Evolutionary conservation across 2,797 vertebrate genomes (phyloP).

Genomic region (Gymnopithys bicolor): DNA sequence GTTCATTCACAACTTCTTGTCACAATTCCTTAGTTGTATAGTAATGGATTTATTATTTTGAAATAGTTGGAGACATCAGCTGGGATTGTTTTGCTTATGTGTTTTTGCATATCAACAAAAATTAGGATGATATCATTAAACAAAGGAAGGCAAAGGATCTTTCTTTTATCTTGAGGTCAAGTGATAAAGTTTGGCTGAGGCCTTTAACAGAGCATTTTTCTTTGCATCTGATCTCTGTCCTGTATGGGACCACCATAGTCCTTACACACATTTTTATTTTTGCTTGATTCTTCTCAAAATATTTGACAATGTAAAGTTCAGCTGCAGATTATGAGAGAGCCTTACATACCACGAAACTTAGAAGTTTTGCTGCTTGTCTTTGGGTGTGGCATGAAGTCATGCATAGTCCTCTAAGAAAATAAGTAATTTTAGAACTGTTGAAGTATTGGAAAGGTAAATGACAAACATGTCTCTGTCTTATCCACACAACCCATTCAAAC

Average conservation of each 20-base stretch:
- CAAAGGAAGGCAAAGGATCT: accelerated
- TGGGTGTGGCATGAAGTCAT: neutral
- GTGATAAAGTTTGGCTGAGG: neutral
- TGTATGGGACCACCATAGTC: accelerated
- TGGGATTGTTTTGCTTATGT: neutral
- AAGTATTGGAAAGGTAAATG: neutral
- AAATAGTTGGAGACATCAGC: neutral
- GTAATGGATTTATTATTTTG: neutral
- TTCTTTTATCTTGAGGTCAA: neutral
- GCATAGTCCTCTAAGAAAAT: neutral
- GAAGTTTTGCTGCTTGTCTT: neutral
- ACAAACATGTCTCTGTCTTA: neutral
- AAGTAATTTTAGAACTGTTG: neutral
- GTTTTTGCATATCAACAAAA: neutral
- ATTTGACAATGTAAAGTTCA: neutral
- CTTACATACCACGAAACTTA: neutral
- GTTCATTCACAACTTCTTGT: neutral
- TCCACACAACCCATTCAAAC: neutral
- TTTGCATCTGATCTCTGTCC: neutral
- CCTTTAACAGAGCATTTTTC: accelerated
- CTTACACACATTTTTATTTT: neutral
- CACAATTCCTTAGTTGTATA: neutral
- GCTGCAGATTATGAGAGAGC: neutral
- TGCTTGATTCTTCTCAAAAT: neutral
- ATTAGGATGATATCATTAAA: neutral